Evolutionary conservation across 2,113 vertebrate species (phyloP), one percentile per base, ranked within the genome.

Genomic region (Equus quagga): DNA sequence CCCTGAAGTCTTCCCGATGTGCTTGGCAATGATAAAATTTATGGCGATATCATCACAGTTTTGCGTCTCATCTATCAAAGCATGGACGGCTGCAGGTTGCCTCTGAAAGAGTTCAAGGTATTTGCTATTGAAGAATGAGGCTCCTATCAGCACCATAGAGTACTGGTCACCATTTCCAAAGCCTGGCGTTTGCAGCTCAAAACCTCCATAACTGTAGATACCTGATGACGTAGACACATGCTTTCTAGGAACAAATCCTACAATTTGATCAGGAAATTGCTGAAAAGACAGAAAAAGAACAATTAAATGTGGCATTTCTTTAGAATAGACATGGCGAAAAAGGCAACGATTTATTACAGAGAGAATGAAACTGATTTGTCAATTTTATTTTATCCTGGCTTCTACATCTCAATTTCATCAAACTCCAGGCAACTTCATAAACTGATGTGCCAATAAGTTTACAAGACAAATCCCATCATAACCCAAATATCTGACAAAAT

Each of bases 211-310:
- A 94, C 99, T 99, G 97, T 99, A 99, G 8, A 99, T 97, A 7
- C 99, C 99, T 0, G 99, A 99, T 33, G 99, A 95, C 33, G 99
- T 99, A 19, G 98, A 98, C 44, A 99, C 99, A 24, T 99, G 99
- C 97, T 99, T 99, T 94, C 99, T 99, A 51, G 99, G 99, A 67
- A 99, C 99, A 98, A 99, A 99, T n/a, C 99, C 99, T 95, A 99
- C 99, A 93, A 99, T 99, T n/a, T 99, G 99, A 91, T 99, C 99
- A 72, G 99, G 98, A 98, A 99, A 99, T 99, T 99, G 99, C 99
- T 99, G 98, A 89, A 98, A 98, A 97, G 73, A 96, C 85, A 6
- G 79, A 79, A 98, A 91, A 93, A 84, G 1, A 56, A 97, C 49
- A 93, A 70, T 41, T 94, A 46, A 80, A 9, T 75, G 21, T 84